Percentiles rank a stretch among this genome's conserved stretches.
phyloP scores from a whole-genome alignment of 1,140 invertebrate species.

The Aethina tumida region DNA sequence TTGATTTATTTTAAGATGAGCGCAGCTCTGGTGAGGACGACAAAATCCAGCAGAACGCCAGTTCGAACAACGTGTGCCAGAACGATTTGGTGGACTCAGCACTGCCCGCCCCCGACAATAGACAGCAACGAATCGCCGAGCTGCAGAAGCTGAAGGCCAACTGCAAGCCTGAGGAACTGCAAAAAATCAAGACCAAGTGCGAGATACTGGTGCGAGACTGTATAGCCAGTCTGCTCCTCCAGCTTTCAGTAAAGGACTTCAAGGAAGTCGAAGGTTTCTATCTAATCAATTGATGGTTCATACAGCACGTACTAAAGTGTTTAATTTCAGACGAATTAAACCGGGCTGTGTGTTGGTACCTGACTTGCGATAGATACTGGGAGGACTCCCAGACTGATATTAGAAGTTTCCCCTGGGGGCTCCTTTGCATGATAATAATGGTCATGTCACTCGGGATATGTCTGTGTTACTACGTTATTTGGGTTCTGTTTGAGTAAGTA shows the following conservation, averaged over 20 bases:
- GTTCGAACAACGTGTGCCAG: slow-evolving; percentile 39
- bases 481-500: slow-evolving; percentile 81
- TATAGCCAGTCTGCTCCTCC: slow-evolving; percentile 65
- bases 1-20: slow-evolving; percentile 22
- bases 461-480: slow-evolving; percentile 82
- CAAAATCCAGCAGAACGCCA: slow-evolving; percentile 30
- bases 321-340: slow-evolving; percentile 65
- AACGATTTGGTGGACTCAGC: slow-evolving; percentile 60
- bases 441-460: slow-evolving; percentile 70
- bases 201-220: slow-evolving; percentile 59
- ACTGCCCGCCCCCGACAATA: slow-evolving; percentile 50
- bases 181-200: slow-evolving; percentile 52
- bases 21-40: slow-evolving; percentile 21
- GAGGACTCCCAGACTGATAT: slow-evolving; percentile 67
- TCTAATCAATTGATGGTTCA: neutral
- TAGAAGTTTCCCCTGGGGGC: slow-evolving; percentile 68
- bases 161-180: slow-evolving; percentile 69
- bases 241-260: slow-evolving; percentile 71
- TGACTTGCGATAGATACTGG: slow-evolving; percentile 87
- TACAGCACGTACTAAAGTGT: slow-evolving; percentile 4
- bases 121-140: slow-evolving; percentile 54
- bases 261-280: slow-evolving; percentile 70
- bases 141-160: slow-evolving; percentile 64
- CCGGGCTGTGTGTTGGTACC: slow-evolving; percentile 79
- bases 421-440: slow-evolving; percentile 62